Evolutionary conservation across 1,140 invertebrate genomes (phyloP), one percentile per base, ranked within the genome.

Genomic region (Battus philenor): DNA sequence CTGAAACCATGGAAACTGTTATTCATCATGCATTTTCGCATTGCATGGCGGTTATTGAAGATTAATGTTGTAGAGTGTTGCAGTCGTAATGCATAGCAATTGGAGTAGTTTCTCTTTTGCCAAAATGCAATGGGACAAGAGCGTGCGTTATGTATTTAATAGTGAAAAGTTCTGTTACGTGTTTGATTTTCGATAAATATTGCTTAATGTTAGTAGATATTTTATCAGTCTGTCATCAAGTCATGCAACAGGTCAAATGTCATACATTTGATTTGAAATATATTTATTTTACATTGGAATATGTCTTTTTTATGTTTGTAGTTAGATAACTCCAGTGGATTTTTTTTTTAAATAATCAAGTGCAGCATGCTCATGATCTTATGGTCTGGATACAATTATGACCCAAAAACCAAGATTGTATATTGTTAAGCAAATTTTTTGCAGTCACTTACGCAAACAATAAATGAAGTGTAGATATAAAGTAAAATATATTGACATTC

Each of bases 211-310:
- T 83, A 80, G 74, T 78, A 81, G 79, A 78, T 79, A 81, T 79
- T 83, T 83, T 83, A 84, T 80, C 75, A 78, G 70, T 77, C 74
- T 78, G 77, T 76, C 74, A 68, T 74, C 73, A n/a, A n/a, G n/a
- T n/a, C n/a, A 63, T 53, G 65, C 74, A 74, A 60, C 77, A 75
- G 72, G 75, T 84, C 80, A 84, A 82, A 84, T 84, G 80, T 84
- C 76, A 81, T 84, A 84, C 80, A 84, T 84, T 84, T 84, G 80
- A 78, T 81, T 81, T 81, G 80, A 81, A 84, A 84, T 84, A 81
- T 84, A 84, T 81, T 81, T 84, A 84, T 81, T 84, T 84, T 77
- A 76, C 67, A 81, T 80, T 79, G 68, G 68, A 73, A 79, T 67
- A 65, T 79, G 80, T 81, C 80, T 84, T 84, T 81, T 83, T 83